Percentiles rank a stretch among this genome's conserved stretches.
These are phyloP conservation scores for Creontiades dilutus DNA, from an alignment of 2,888 invertebrate genomes.

Conservation along the genomic window DNA sequence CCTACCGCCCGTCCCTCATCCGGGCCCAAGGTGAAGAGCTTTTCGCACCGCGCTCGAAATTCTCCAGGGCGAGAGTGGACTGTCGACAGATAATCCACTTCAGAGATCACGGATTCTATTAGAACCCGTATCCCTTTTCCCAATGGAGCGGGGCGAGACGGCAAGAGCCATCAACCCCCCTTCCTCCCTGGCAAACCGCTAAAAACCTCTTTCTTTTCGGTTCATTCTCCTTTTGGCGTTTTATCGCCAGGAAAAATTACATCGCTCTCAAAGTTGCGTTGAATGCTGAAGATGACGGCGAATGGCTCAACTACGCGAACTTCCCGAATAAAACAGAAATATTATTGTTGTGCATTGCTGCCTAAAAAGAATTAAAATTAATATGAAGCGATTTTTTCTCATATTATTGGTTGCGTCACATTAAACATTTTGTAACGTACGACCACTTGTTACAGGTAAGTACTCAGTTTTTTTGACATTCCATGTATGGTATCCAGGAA, in stretches of 20 bases:
- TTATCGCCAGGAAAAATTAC: constrained; percentile 46
- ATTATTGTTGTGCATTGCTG: too few relatives aligned
- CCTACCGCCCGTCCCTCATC: not conserved
- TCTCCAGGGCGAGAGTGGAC: constrained; percentile 13
- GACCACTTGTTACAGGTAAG: too few relatives aligned
- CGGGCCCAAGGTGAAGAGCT: constrained; percentile 17
- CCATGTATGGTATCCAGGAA: too few relatives aligned
- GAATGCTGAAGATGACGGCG: not conserved
- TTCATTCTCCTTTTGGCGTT: not conserved
- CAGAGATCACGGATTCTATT: constrained; percentile 51
- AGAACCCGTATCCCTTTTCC: constrained; percentile 46
- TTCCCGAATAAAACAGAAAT: too few relatives aligned
- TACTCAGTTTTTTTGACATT: too few relatives aligned
- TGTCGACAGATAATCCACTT: constrained; percentile 54
- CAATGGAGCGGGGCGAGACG: not conserved
- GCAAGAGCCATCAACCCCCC: not conserved
- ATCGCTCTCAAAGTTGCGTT: not conserved
- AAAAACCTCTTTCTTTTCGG: not conserved
- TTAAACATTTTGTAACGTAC: too few relatives aligned
- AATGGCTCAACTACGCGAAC: not conserved
- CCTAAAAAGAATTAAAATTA: too few relatives aligned
- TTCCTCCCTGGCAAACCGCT: not conserved
- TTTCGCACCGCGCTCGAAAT: not conserved
- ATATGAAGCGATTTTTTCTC: too few relatives aligned
- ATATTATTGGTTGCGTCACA: too few relatives aligned